phyloP scores from a whole-genome alignment of 2,797 vertebrate genomes.

The Acipenser oxyrinchus region DNA sequence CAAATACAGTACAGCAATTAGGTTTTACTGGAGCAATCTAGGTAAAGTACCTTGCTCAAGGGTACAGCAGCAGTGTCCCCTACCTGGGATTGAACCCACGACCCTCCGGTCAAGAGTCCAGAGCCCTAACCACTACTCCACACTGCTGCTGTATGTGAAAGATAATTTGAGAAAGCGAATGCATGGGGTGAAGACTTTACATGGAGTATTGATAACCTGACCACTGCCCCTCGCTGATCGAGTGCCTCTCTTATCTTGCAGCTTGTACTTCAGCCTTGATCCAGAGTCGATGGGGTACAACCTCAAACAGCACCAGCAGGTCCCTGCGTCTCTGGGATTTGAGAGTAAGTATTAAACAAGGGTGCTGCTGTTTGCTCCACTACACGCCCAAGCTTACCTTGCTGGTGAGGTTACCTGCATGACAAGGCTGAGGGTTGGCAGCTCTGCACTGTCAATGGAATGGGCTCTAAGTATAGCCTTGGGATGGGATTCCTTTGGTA shows the following conservation, averaged over 20 bases:
- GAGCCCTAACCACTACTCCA: not conserved
- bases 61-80: too few species aligned
- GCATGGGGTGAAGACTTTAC: not conserved
- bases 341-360: slow-evolving; percentile 49
- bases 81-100: too few species aligned
- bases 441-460: not conserved
- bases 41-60: too few species aligned
- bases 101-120: not conserved
- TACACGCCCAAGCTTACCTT: not conserved
- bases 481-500: not conserved
- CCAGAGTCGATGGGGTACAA: slow-evolving; percentile 61
- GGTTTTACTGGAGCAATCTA: too few species aligned
- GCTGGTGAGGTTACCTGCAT: not conserved
- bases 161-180: not conserved
- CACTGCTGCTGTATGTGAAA: not conserved
- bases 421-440: not conserved
- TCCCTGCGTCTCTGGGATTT: slow-evolving; percentile 38
- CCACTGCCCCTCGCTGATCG: not conserved
- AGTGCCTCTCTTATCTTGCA: slow-evolving; percentile 35
- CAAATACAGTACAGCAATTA: too few species aligned
- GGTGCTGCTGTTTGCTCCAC: not conserved
- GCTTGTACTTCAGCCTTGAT: slow-evolving; percentile 74
- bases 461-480: not conserved
- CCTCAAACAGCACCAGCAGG: slow-evolving; percentile 54
- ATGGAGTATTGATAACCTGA: not conserved